Evolutionary conservation across 2,113 vertebrate genomes (phyloP).

Genomic region (Taurulus bubalis): DNA sequence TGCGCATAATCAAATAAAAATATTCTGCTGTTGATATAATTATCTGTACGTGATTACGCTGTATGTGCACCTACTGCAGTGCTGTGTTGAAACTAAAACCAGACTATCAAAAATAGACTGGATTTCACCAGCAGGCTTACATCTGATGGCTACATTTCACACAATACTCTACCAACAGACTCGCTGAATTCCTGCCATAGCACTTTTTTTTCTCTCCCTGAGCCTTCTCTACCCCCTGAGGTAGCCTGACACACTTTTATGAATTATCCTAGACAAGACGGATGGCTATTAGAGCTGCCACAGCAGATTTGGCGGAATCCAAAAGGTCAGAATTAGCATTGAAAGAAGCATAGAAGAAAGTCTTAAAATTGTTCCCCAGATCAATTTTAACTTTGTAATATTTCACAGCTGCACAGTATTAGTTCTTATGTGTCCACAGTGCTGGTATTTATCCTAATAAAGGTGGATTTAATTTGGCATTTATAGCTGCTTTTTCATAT

Average conservation of each 20-base stretch:
- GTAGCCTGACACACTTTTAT: slow-evolving; percentile 76
- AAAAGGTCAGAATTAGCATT: slow-evolving; percentile 80
- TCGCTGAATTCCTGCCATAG: slow-evolving; percentile 44
- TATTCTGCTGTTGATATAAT: slow-evolving; percentile 22
- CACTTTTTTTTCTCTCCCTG: slow-evolving; percentile 19
- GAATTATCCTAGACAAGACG: slow-evolving; percentile 73
- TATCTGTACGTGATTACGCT: slow-evolving; percentile 25
- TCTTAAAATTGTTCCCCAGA: slow-evolving; percentile 52
- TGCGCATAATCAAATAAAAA: slow-evolving; percentile 12
- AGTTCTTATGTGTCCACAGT: slow-evolving; percentile 45
- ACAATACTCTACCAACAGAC: slow-evolving; percentile 53
- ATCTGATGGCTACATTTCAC: slow-evolving; percentile 60
- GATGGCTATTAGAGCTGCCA: slow-evolving; percentile 73
- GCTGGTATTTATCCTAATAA: slow-evolving; percentile 69
- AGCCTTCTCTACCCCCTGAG: slow-evolving; percentile 62
- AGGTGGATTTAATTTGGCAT: slow-evolving; percentile 66
- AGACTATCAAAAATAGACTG: slow-evolving; percentile 38
- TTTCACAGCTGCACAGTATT: slow-evolving; percentile 58
- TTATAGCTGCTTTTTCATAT: slow-evolving; percentile 53
- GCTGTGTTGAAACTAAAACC: slow-evolving; percentile 31
- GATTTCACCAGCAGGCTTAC: slow-evolving; percentile 35
- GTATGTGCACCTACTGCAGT: slow-evolving; percentile 11
- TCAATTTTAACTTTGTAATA: slow-evolving; percentile 56
- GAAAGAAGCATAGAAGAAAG: slow-evolving; percentile 48
- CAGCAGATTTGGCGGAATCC: slow-evolving; percentile 69